phyloP scores from a whole-genome alignment of 2,797 vertebrate genomes.

The Synanceia verrucosa region DNA sequence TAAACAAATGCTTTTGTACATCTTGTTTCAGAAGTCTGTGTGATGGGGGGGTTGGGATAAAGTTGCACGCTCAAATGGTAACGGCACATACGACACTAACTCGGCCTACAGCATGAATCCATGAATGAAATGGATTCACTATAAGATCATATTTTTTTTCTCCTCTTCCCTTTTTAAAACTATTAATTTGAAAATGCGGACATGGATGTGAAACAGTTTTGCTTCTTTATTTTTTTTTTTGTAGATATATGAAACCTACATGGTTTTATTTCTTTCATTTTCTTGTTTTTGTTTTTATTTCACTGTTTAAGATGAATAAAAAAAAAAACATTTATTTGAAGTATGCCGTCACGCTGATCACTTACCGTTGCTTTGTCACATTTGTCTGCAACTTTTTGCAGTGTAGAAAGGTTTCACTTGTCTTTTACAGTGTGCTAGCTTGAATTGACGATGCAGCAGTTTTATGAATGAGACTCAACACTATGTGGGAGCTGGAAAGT shows the following conservation, averaged over 20 bases:
- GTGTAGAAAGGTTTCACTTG: background rate
- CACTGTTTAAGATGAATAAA: slow-evolving; percentile 80
- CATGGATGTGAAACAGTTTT: slow-evolving; percentile 74
- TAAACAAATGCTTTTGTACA: slow-evolving; percentile 81
- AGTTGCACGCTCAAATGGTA: slow-evolving; percentile 39
- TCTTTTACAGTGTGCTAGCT: background rate
- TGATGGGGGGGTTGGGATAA: slow-evolving; percentile 17
- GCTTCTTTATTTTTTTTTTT: slow-evolving; percentile 43
- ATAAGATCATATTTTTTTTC: slow-evolving; percentile 36
- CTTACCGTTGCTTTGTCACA: slow-evolving; percentile 51
- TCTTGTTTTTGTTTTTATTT: slow-evolving; percentile 67
- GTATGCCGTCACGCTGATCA: slow-evolving; percentile 66
- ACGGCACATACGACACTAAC: slow-evolving; percentile 65
- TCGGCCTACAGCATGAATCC: slow-evolving; percentile 61
- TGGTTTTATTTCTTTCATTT: slow-evolving; percentile 31
- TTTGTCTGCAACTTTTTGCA: slow-evolving; percentile 25
- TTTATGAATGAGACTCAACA: background rate
- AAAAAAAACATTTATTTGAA: slow-evolving; percentile 79
- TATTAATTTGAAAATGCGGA: slow-evolving; percentile 69
- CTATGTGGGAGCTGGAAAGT: background rate
- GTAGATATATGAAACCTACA: slow-evolving; percentile 74
- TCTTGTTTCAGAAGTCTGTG: slow-evolving; percentile 69
- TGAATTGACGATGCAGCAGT: background rate
- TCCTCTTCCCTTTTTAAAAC: slow-evolving; percentile 55
- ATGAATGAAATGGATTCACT: slow-evolving; percentile 40